Evolutionary conservation across 2,888 invertebrate genomes (phyloP).

Genomic region (Chelonus formosanus): DNA sequence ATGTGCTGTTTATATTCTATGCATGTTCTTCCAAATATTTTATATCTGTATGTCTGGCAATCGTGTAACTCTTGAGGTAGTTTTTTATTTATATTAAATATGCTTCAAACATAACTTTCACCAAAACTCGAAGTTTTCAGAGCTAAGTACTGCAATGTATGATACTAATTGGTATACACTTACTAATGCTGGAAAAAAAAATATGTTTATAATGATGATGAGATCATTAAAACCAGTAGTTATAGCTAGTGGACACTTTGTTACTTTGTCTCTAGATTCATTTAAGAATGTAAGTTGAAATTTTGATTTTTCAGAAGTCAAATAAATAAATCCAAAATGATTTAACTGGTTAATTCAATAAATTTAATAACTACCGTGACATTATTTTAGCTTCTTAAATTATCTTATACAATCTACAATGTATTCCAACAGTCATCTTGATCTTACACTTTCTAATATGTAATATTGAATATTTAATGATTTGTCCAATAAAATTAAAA

Average conservation of each 20-base stretch:
- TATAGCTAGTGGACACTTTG: slow-evolving; percentile 3
- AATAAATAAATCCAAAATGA: too few species aligned
- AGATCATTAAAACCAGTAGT: slow-evolving; percentile 15
- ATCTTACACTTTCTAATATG: not conserved
- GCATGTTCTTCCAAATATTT: slow-evolving; percentile 21
- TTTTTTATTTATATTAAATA: slow-evolving; percentile 4
- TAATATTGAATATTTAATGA: too few species aligned
- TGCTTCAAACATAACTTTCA: not conserved
- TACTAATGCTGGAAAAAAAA: not conserved
- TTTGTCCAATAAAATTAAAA: too few species aligned
- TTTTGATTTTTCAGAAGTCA: too few species aligned
- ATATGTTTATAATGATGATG: slow-evolving; percentile 16
- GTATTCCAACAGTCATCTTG: too few species aligned
- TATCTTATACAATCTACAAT: too few species aligned
- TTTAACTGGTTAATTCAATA: too few species aligned
- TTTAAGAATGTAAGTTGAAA: not conserved
- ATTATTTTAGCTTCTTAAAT: too few species aligned
- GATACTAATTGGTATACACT: slow-evolving; percentile 18
- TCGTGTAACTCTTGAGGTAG: slow-evolving; percentile 12
- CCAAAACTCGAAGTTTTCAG: not conserved
- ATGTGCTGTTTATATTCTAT: not conserved
- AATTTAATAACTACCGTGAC: too few species aligned
- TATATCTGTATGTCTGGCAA: slow-evolving; percentile 10
- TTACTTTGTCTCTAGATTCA: slow-evolving; percentile 15
- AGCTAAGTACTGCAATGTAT: not conserved